Base-by-base conservation (phyloP, 2,113 vertebrate genomes). In the Panurus biarmicus region DNA sequence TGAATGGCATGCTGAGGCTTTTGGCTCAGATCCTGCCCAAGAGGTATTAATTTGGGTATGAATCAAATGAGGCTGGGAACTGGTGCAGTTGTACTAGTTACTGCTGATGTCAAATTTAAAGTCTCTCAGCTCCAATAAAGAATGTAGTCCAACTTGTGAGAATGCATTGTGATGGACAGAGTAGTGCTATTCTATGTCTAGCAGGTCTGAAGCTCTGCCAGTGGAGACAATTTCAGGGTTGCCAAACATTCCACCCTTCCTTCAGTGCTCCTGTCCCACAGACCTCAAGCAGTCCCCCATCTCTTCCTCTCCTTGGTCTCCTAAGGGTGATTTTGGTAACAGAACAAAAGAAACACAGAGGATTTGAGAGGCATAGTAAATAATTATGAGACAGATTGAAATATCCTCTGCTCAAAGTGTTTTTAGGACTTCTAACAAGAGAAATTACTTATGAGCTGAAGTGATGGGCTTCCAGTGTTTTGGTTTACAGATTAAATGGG, bases 21-120 rank as follows among this genome's bases (percentile, higher is more conserved):
- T 95, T 95, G 93, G 89, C 91, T 95, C 85, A 31, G 87, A 95
- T 95, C 87, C 89, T 96, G 54, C 89, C 93, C 94, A 95, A 95
- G 82, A 93, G 91, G 73, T 96, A 93, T 89, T 94, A 92, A 91
- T 95, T 95, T 94, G 87, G 71, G 87, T 78, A 91, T 79, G 91
- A 96, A 82, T 91, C 89, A 91, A 93, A 85, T 85, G 50, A 91
- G 64, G 40, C 60, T 91, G 54, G 64, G 35, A 96, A 85, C 40
- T 54, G 40, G 35, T 87, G 71, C 47, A 79, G 64, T 95, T 91
- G 61, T 94, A 50, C 58, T 91, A 35, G 66, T 73, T 87, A 85
- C n/a, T 76, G 61, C 35, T 91, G 54, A 91, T 87, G 81, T 85
- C 14, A 82, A 96, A 92, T 94, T 79, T 87, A 42, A 90, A 89